Evolutionary conservation across 2,113 vertebrate genomes (phyloP), one percentile per base, ranked within the genome.

Genomic region (Machaerirhynchus nigripectus): DNA sequence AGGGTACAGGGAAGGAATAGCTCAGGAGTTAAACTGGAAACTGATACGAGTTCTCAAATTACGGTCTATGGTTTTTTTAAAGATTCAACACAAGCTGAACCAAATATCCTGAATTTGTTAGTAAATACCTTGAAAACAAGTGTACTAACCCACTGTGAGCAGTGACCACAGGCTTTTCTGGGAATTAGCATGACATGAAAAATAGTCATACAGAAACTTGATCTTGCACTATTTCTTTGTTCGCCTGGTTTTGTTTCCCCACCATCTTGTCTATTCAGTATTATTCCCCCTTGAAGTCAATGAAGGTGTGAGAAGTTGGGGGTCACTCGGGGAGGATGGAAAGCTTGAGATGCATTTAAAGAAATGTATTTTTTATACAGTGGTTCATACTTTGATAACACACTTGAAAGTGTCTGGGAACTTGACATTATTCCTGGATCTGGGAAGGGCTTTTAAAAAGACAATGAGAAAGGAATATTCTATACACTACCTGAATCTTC

Each of bases 291-390:
- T 16, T 15, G 15, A 44, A 59, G 44, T 59, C 42, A 23, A 31
- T 40, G 55, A 67, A 37, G 28, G 13, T 31, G 26, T 47, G 39
- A 79, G 49, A 75, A 37, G 33, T 14, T 5, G 2, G 33, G 23
- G 27, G 13, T 91, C 24, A 18, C n/a, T 81, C 0, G 0, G 28
- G 56, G 65, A 49, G 27, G 35, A 20, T 31, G 19, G 57, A 76
- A 93, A 82, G 1, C 5, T 59, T 82, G 37, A 1, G 3, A 13
- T 56, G 7, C 28, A 14, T 78, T 22, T 40, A 21, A 84, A 70
- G 39, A 64, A 89, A 33, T 8, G 2, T 0, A 0, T 28, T 63
- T 81, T 77, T 31, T 28, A 3, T 47, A 4, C 31, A 27, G 42
- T 47, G 59, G 6, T 47, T 84, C 30, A 1, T 30, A 7, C n/a